Percentiles rank a stretch among this genome's conserved stretches.
These are phyloP conservation scores for Tachyglossus aculeatus DNA, from an alignment of 2,797 vertebrate species.

Conservation along the genomic window DNA sequence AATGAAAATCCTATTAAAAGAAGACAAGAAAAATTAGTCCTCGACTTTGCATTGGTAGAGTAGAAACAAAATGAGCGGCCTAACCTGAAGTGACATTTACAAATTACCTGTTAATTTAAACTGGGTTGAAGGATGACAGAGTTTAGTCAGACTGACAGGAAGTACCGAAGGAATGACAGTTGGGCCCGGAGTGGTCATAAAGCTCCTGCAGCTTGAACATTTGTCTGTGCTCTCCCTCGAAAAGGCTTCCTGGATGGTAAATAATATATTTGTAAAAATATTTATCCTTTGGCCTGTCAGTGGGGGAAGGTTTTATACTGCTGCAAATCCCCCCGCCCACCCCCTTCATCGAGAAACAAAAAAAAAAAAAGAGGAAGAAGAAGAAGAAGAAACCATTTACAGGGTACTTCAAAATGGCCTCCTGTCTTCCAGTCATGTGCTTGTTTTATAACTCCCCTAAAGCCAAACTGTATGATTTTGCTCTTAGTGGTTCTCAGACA, in stretches of 20 bases:
- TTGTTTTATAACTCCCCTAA: slow-evolving; percentile 45
- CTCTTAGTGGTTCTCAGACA: slow-evolving; percentile 61
- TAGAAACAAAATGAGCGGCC: slow-evolving; percentile 97
- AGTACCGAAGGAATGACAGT: slow-evolving; percentile 89
- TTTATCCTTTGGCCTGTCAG: slow-evolving; percentile 67
- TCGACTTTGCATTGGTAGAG: slow-evolving; percentile 90
- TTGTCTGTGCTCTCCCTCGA: slow-evolving; percentile 74
- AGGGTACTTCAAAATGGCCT: slow-evolving; percentile 58
- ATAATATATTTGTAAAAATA: slow-evolving; percentile 78
- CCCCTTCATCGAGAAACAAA: slow-evolving; percentile 12
- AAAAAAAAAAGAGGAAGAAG: too few species aligned
- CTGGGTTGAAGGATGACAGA: slow-evolving; percentile 97
- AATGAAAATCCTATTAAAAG: slow-evolving; percentile 98
- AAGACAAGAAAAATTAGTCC: slow-evolving; percentile 97
- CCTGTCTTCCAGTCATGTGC: slow-evolving; percentile 54
- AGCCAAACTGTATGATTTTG: slow-evolving; percentile 57
- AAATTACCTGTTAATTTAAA: slow-evolving; percentile 99
- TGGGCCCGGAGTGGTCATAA: slow-evolving; percentile 85
- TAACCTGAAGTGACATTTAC: slow-evolving; percentile 99
- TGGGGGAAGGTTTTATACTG: slow-evolving; percentile 40
- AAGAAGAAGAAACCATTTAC: slow-evolving; percentile 46
- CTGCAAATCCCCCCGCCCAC: not conserved
- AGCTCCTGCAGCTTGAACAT: slow-evolving; percentile 76
- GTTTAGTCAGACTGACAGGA: slow-evolving; percentile 96
- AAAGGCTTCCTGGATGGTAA: slow-evolving; percentile 72